Evolutionary conservation across 2,888 invertebrate species (phyloP).

Genomic region (Lysandra coridon): DNA sequence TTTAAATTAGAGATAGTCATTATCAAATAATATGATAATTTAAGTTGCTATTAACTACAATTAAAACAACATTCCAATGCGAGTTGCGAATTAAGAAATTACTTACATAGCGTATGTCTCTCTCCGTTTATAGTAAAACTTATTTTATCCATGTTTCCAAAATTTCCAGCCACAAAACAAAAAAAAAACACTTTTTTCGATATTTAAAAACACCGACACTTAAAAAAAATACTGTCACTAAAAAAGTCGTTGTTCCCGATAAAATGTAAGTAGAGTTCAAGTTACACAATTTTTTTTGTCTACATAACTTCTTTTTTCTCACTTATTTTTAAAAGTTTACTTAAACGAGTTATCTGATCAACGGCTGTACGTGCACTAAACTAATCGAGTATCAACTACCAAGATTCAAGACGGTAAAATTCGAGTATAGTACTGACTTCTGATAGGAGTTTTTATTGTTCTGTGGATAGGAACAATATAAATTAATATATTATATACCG

Average conservation of each 20-base stretch:
- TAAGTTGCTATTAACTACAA: not conserved
- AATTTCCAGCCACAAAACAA: not conserved
- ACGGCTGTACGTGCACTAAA: not conserved
- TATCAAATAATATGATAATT: not conserved
- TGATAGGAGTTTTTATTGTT: too few species aligned
- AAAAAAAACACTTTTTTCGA: not conserved
- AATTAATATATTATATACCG: not conserved
- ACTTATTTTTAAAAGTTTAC: not conserved
- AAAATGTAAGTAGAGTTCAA: not conserved
- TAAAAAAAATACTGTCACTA: not conserved
- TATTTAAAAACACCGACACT: not conserved
- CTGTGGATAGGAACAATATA: not conserved
- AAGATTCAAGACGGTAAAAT: not conserved
- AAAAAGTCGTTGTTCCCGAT: not conserved
- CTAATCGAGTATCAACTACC: not conserved
- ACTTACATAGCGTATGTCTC: conserved; percentile 54
- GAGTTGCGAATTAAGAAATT: conserved; percentile 11
- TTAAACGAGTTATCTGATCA: not conserved
- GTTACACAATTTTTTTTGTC: not conserved
- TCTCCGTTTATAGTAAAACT: conserved; percentile 59
- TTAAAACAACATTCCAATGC: not conserved
- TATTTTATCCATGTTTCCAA: conserved; percentile 54
- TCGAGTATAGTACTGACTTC: not conserved
- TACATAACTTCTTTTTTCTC: not conserved
- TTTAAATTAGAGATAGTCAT: too few species aligned